Evolutionary conservation across 2,797 vertebrate genomes (phyloP).

Genomic region (Labroides dimidiatus): DNA sequence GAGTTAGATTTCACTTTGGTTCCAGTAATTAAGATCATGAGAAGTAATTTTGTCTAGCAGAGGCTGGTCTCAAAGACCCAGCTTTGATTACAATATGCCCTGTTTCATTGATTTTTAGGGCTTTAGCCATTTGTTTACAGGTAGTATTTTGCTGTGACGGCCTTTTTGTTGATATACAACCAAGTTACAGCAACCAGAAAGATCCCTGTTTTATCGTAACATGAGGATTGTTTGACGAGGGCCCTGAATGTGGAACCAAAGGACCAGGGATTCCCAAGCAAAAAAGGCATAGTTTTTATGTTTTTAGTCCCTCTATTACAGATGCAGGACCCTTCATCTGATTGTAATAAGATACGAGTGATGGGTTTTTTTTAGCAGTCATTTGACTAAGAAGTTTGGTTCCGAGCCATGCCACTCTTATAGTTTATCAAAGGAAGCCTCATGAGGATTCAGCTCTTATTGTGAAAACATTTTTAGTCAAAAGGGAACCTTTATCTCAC

Average conservation of each 20-base stretch:
- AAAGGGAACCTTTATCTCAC: background rate
- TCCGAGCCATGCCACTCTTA: background rate
- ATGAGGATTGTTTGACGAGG: background rate
- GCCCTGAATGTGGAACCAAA: no score
- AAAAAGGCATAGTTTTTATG: no score
- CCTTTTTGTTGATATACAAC: slow-evolving; percentile 13
- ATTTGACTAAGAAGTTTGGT: no score
- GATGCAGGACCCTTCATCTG: no score
- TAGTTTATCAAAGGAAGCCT: background rate
- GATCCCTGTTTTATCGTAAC: slow-evolving; percentile 1
- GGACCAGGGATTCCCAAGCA: no score
- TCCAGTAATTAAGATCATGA: slow-evolving; percentile 62
- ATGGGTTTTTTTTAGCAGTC: no score
- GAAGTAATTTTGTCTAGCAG: slow-evolving; percentile 62
- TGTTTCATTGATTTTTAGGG: slow-evolving; percentile 4
- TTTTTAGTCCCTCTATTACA: no score
- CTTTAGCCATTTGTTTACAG: slow-evolving; percentile 5
- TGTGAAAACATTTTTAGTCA: slow-evolving; percentile 4
- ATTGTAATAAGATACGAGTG: no score
- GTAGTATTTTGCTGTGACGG: slow-evolving; percentile 5
- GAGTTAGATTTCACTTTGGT: slow-evolving; percentile 51
- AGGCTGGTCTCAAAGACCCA: slow-evolving; percentile 43
- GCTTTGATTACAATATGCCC: slow-evolving; percentile 28
- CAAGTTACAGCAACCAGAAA: background rate
- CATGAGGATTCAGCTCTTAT: background rate